These are phyloP conservation scores for Dastarcus helophoroides DNA, from an alignment of 2,888 invertebrate genomes.

Conservation along the genomic window DNA sequence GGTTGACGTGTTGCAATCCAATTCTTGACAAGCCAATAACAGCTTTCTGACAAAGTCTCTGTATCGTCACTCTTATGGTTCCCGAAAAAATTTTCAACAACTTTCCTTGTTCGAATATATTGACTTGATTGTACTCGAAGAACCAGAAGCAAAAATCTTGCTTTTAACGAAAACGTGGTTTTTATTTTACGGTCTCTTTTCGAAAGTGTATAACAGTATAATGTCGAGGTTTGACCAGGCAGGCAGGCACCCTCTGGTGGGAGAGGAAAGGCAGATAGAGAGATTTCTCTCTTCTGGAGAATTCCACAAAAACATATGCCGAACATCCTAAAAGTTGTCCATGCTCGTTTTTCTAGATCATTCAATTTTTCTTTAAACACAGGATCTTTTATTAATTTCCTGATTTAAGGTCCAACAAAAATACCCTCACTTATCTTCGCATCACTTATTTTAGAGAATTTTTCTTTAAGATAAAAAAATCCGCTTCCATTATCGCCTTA, in stretches of 20 bases:
- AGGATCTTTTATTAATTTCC: slow-evolving; percentile 2
- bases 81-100: slow-evolving; percentile 3
- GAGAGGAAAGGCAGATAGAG: no score
- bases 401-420: slow-evolving; percentile 2
- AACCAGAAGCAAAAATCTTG: no score
- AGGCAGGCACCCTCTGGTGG: no score
- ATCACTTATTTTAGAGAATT: slow-evolving; percentile 4
- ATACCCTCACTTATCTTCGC: slow-evolving; percentile 3
- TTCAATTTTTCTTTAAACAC: slow-evolving; percentile 2
- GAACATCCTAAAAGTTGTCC: not conserved
- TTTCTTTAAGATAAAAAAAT: slow-evolving; percentile 3
- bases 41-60: slow-evolving; percentile 8
- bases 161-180: no score
- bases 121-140: no score
- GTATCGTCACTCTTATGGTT: slow-evolving; percentile 4
- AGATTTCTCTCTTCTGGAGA: no score
- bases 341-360: not conserved
- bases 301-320: no score
- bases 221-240: no score
- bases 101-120: no score
- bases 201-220: no score
- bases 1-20: slow-evolving; percentile 19
- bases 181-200: no score
- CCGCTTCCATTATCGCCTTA: slow-evolving; percentile 1
- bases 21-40: slow-evolving; percentile 8